phyloP scores from a whole-genome alignment of 2,113 vertebrate genomes.

The Sclerurus mexicanus region DNA sequence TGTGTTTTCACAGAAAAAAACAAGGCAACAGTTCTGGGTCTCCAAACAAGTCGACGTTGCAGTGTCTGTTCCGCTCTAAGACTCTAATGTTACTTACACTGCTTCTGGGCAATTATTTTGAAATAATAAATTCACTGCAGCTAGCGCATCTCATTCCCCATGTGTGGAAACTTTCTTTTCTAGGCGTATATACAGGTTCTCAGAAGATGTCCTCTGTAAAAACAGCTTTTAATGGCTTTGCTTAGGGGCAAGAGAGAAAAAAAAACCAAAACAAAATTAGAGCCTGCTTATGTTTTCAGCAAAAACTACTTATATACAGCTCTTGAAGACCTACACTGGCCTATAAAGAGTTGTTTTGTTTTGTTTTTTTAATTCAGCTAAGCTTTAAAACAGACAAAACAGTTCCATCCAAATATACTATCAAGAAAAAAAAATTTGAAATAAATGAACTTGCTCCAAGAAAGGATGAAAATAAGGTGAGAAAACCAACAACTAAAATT shows the following conservation, averaged over 20 bases:
- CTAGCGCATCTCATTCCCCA: not conserved
- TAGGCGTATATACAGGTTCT: not conserved
- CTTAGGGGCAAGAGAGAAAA: not conserved
- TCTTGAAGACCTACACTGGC: not conserved
- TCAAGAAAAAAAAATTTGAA: not conserved
- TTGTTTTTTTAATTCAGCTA: not conserved
- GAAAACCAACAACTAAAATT: not conserved
- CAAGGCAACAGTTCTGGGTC: accelerated
- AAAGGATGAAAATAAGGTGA: not conserved
- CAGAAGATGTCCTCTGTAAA: not conserved
- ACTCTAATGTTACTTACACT: not conserved
- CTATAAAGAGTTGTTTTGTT: not conserved
- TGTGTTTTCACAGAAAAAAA: not conserved
- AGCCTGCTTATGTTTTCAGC: not conserved
- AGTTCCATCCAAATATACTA: not conserved
- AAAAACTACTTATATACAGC: not conserved
- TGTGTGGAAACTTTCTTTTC: not conserved
- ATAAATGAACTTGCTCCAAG: not conserved
- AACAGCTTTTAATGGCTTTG: not conserved
- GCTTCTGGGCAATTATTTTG: slow-evolving; percentile 2
- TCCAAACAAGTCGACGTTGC: not conserved
- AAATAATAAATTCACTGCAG: not conserved
- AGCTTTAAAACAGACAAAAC: not conserved
- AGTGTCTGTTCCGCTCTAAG: not conserved
- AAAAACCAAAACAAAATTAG: not conserved